Evolutionary conservation across 1,140 invertebrate genomes (phyloP).

Genomic region (Matsumurasca onukii): DNA sequence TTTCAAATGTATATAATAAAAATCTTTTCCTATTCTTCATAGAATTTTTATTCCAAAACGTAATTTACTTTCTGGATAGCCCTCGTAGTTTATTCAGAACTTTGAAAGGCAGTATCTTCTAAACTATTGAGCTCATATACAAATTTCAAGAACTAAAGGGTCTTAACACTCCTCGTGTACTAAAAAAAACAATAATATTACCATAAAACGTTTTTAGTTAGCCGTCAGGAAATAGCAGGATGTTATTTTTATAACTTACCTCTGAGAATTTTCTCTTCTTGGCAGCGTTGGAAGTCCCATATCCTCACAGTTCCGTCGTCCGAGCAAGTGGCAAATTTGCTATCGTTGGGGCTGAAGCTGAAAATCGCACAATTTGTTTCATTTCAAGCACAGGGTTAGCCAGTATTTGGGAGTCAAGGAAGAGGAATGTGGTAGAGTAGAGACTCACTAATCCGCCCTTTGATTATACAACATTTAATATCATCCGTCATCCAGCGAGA

Average conservation of each 20-base stretch:
- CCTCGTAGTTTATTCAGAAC: background rate
- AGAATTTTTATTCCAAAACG: too few species aligned
- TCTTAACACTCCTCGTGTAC: background rate
- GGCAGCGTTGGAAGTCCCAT: constrained; percentile 97
- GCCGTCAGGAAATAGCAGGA: background rate
- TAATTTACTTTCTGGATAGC: background rate
- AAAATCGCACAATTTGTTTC: constrained; percentile 41
- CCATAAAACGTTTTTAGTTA: background rate
- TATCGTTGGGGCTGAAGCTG: constrained; percentile 98
- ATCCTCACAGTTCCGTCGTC: constrained; percentile 98
- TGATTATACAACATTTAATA: too few species aligned
- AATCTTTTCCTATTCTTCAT: too few species aligned
- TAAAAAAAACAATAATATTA: background rate
- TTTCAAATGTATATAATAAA: too few species aligned
- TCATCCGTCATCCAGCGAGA: too few species aligned
- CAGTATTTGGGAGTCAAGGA: too few species aligned
- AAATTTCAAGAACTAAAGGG: background rate
- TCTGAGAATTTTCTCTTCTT: constrained; percentile 93
- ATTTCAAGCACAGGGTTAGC: too few species aligned
- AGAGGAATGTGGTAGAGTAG: too few species aligned
- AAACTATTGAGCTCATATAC: background rate
- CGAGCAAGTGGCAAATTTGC: constrained; percentile 98
- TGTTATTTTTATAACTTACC: constrained; percentile 56
- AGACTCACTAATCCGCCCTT: too few species aligned
- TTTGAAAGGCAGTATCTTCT: background rate